A percentile compares a stretch with the other conserved stretches of the same genome.
phyloP scores from a whole-genome alignment of 2,113 vertebrate species.

The Antechinus flavipes region DNA sequence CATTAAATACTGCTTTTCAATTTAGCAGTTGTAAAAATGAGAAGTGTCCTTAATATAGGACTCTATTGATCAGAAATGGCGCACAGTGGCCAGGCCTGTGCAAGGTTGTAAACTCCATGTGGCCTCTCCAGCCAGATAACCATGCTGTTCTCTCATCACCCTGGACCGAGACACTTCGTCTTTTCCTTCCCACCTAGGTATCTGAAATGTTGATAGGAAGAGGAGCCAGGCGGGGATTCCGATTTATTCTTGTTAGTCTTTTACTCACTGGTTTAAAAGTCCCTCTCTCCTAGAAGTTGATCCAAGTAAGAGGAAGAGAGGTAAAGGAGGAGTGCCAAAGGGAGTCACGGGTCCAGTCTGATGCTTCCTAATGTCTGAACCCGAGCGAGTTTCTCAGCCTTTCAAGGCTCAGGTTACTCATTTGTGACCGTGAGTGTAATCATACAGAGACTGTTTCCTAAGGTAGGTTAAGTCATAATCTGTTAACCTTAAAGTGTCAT shows the following conservation, averaged over 20 bases:
- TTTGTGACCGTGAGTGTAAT: not conserved
- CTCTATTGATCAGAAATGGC: conserved; percentile 58
- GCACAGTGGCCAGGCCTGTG: conserved; percentile 14
- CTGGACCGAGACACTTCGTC: not conserved
- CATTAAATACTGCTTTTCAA: conserved; percentile 54
- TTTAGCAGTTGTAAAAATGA: conserved; percentile 68
- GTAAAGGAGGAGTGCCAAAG: not conserved
- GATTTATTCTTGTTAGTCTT: conserved; percentile 30
- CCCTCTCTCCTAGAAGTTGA: not conserved
- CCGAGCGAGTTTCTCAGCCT: not conserved
- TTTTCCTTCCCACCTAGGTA: not conserved
- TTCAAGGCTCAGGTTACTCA: not conserved
- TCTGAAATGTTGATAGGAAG: not conserved
- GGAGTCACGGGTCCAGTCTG: not conserved
- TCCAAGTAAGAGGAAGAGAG: not conserved
- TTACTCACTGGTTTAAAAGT: not conserved
- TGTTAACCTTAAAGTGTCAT: not conserved
- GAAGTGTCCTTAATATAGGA: conserved; percentile 65
- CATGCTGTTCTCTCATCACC: conserved; percentile 37
- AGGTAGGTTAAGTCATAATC: not conserved
- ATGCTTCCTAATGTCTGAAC: not conserved
- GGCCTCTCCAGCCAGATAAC: conserved; percentile 25
- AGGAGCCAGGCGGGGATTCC: not conserved
- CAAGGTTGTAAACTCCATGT: conserved; percentile 20
- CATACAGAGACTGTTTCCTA: not conserved